phyloP scores from a whole-genome alignment of 2,113 vertebrate species.

The Isurus oxyrinchus region DNA sequence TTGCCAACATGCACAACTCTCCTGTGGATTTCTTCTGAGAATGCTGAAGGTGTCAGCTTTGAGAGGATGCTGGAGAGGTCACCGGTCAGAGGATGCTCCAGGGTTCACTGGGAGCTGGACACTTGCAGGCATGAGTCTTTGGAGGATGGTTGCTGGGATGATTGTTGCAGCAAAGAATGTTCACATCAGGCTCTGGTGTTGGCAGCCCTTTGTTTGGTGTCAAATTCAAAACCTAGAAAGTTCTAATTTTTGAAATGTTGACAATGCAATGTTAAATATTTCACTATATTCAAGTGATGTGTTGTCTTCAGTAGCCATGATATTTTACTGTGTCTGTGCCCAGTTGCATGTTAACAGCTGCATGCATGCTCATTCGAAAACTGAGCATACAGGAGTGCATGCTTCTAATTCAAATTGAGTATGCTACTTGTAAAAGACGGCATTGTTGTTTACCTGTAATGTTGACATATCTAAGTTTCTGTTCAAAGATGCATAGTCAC shows the following conservation, averaged over 20 bases:
- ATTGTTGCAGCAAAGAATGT: not conserved
- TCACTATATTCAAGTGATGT: not conserved
- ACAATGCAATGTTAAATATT: not conserved
- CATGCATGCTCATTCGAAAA: not conserved
- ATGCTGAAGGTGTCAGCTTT: not conserved
- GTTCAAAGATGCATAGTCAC: not conserved
- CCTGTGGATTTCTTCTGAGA: not conserved
- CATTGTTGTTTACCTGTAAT: too few species aligned
- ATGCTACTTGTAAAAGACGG: too few species aligned
- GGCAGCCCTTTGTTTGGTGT: not conserved
- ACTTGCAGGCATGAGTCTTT: not conserved
- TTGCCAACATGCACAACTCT: not conserved
- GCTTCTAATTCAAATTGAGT: not conserved
- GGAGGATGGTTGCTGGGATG: not conserved
- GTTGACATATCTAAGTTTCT: too few species aligned
- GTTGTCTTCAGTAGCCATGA: not conserved
- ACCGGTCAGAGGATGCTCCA: not conserved
- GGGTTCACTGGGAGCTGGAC: too few species aligned
- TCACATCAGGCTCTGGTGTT: not conserved
- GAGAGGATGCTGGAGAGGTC: not conserved
- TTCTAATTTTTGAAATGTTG: not conserved
- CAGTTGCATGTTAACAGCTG: not conserved
- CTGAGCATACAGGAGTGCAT: not conserved
- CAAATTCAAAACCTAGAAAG: not conserved
- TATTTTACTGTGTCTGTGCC: not conserved